phyloP scores from a whole-genome alignment of 30 jellyfish, hydroid and myxozoan species.

The Aurelia coerulea region DNA sequence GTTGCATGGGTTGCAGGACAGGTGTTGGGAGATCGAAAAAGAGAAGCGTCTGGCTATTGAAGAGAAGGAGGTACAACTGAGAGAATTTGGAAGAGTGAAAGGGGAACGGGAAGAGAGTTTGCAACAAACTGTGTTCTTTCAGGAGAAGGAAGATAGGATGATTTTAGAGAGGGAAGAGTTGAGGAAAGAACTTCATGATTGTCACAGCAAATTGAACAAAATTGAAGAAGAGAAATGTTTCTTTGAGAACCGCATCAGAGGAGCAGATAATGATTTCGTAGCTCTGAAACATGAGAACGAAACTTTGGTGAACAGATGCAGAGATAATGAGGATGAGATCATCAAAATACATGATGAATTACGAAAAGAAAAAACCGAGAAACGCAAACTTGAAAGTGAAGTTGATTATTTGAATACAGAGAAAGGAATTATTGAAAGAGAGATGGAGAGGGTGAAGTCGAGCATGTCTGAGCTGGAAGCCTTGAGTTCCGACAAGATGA shows the following conservation, averaged over 20 bases:
- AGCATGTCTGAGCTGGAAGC: slow-evolving; percentile 58
- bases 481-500: slow-evolving; percentile 60
- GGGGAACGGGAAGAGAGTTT: slow-evolving; percentile 24
- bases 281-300: background rate
- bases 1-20: slow-evolving; percentile 32
- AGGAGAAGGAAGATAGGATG: slow-evolving; percentile 17
- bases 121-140: slow-evolving; percentile 15
- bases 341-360: slow-evolving; percentile 7
- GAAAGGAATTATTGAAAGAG: slow-evolving; percentile 22
- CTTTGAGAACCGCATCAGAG: slow-evolving; percentile 19
- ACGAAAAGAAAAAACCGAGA: slow-evolving; percentile 12
- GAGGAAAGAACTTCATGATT: slow-evolving; percentile 28
- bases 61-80: slow-evolving; percentile 12
- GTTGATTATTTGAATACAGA: slow-evolving; percentile 10
- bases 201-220: background rate
- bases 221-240: slow-evolving; percentile 26
- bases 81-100: slow-evolving; percentile 32
- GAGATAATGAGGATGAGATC: slow-evolving; percentile 28
- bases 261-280: slow-evolving; percentile 9
- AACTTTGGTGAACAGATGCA: background rate
- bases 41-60: slow-evolving; percentile 32
- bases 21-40: slow-evolving; percentile 39
- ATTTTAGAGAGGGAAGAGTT: slow-evolving; percentile 27
- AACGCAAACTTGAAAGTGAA: slow-evolving; percentile 22
- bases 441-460: slow-evolving; percentile 22